Evolutionary conservation across 2,888 invertebrate species (phyloP).

Genomic region (Ephialtes manifestator): DNA sequence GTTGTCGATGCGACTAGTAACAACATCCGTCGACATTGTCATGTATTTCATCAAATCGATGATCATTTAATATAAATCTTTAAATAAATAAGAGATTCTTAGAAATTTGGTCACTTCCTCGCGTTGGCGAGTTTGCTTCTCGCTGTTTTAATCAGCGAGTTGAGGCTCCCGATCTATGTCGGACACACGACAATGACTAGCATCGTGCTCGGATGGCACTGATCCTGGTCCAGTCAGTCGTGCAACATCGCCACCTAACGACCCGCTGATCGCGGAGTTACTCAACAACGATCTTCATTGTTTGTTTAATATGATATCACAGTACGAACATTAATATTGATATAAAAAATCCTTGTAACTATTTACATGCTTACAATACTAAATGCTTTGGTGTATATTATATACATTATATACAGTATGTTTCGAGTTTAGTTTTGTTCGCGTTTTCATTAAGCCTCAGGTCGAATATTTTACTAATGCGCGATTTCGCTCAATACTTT

Average conservation of each 20-base stretch:
- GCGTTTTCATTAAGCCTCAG: no score
- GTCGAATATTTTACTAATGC: neutral
- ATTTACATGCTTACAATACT: neutral
- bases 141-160: neutral
- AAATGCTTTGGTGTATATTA: neutral
- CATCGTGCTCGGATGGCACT: neutral
- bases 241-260: neutral
- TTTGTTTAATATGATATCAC: neutral
- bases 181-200: neutral
- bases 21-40: neutral
- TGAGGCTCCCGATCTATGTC: neutral
- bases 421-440: no score
- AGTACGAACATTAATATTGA: neutral
- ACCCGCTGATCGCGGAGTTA: neutral
- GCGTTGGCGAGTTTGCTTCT: neutral
- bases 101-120: neutral
- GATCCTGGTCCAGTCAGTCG: neutral
- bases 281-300: neutral
- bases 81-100: neutral
- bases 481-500: neutral
- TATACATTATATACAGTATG: neutral
- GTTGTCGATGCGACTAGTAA: neutral
- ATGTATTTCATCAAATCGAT: neutral
- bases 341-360: neutral
- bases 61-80: neutral